Percentiles rank a stretch among this genome's conserved stretches.
phyloP scores from a whole-genome alignment of 2,888 invertebrate species.

The Agonopterix heracliana region DNA sequence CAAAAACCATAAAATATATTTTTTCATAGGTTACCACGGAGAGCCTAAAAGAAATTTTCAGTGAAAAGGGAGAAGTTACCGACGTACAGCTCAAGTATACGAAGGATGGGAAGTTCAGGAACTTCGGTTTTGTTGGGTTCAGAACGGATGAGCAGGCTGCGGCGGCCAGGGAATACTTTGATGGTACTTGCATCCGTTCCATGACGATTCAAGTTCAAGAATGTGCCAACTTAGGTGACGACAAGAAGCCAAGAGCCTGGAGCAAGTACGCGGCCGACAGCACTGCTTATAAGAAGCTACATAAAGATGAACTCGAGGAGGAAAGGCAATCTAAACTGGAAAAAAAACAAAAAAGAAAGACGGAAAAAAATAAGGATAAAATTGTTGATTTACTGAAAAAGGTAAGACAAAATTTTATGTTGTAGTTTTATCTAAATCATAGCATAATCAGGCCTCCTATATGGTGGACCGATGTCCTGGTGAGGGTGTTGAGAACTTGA shows the following conservation, averaged over 20 bases:
- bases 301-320: slow-evolving; percentile 52
- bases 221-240: slow-evolving; percentile 81
- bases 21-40: slow-evolving; percentile 85
- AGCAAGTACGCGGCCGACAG: slow-evolving; percentile 92
- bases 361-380: slow-evolving; percentile 67
- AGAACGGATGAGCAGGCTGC: slow-evolving; percentile 87
- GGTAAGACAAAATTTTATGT: slow-evolving; percentile 41
- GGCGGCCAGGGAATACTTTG: slow-evolving; percentile 84
- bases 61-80: slow-evolving; percentile 89
- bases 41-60: slow-evolving; percentile 84
- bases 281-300: slow-evolving; percentile 76
- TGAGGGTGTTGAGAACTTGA: no score
- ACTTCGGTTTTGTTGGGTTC: slow-evolving; percentile 96
- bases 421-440: no score
- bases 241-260: slow-evolving; percentile 91
- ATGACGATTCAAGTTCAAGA: slow-evolving; percentile 86
- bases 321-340: slow-evolving; percentile 25
- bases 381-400: slow-evolving; percentile 81
- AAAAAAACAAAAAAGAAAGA: slow-evolving; percentile 32
- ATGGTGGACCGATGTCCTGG: no score
- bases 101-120: slow-evolving; percentile 92
- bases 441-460: no score
- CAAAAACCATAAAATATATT: background rate
- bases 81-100: slow-evolving; percentile 96
- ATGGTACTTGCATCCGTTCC: slow-evolving; percentile 90